Evolutionary conservation across 2,797 vertebrate species (phyloP).

Genomic region (Dromococcyx pavoninus): DNA sequence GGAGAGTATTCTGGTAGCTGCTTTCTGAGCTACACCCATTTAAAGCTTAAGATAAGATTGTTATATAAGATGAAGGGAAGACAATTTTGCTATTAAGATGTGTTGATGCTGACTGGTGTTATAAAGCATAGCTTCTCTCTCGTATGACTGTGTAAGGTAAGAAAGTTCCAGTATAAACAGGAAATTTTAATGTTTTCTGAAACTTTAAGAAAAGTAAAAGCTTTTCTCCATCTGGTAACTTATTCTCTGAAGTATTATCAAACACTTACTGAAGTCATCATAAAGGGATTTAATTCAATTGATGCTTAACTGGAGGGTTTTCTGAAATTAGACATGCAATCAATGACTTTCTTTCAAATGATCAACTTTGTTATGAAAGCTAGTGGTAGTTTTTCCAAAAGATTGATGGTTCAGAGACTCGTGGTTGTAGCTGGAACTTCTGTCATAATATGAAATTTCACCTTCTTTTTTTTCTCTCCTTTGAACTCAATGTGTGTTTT

Average conservation of each 20-base stretch:
- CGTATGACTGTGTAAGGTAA: not conserved
- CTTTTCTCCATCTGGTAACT: not conserved
- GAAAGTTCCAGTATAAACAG: not conserved
- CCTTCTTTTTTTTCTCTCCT: not conserved
- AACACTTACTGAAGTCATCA: not conserved
- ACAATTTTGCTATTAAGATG: not conserved
- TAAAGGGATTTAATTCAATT: constrained; percentile 1
- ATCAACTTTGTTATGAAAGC: not conserved
- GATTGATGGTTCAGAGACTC: not conserved
- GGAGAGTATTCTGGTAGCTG: not conserved
- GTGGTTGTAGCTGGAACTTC: not conserved
- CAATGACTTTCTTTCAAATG: not conserved
- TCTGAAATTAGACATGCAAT: constrained; percentile 9
- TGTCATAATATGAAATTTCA: not conserved
- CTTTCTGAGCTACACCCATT: not conserved
- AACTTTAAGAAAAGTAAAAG: not conserved
- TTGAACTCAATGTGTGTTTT: not conserved
- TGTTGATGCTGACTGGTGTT: not conserved
- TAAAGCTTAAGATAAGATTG: not conserved
- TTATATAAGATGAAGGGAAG: no score
- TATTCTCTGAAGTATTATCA: not conserved
- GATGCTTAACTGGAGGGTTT: not conserved
- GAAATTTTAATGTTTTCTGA: not conserved
- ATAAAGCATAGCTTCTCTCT: not conserved
- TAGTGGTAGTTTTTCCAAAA: constrained; percentile 12